Percentiles rank a stretch among this genome's conserved stretches.
Conservation (phyloP, 2,797 vertebrate species). For the Hydrolagus colliei region DNA sequence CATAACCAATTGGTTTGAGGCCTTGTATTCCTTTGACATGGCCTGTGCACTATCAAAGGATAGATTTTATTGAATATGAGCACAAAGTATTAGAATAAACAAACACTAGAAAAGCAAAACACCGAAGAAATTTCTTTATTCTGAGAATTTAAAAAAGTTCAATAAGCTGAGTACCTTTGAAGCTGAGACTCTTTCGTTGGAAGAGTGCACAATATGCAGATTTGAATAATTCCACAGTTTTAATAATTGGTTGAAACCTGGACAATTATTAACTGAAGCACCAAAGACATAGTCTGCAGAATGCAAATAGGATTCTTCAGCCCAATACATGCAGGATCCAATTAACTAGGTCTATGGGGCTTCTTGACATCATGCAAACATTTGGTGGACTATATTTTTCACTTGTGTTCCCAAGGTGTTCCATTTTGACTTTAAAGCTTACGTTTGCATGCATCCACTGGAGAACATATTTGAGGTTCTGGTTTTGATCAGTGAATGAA, state of each 20-base stretch:
- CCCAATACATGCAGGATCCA: not conserved
- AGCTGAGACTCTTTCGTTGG: not conserved
- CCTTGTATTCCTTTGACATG: not conserved
- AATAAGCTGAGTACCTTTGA: not conserved
- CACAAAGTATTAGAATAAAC: too few relatives aligned
- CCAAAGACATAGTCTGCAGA: not conserved
- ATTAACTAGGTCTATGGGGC: not conserved
- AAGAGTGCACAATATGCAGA: too few relatives aligned
- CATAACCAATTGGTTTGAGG: not conserved
- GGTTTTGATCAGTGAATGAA: constrained; percentile 9
- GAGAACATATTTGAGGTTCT: not conserved
- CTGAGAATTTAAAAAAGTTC: not conserved
- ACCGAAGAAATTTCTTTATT: not conserved
- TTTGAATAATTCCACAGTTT: too few relatives aligned
- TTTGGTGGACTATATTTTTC: not conserved
- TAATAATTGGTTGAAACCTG: not conserved
- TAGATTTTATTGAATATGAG: not conserved
- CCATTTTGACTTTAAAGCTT: not conserved
- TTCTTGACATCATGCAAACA: not conserved
- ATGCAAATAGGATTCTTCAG: not conserved
- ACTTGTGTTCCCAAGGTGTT: not conserved
- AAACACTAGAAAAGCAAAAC: not conserved
- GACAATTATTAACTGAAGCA: constrained; percentile 27
- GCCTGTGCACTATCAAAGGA: not conserved
- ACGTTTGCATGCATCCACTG: not conserved